Evolutionary conservation across 2,797 vertebrate species (phyloP), one percentile per base, ranked within the genome.

Genomic region (Loriculus beryllinus): DNA sequence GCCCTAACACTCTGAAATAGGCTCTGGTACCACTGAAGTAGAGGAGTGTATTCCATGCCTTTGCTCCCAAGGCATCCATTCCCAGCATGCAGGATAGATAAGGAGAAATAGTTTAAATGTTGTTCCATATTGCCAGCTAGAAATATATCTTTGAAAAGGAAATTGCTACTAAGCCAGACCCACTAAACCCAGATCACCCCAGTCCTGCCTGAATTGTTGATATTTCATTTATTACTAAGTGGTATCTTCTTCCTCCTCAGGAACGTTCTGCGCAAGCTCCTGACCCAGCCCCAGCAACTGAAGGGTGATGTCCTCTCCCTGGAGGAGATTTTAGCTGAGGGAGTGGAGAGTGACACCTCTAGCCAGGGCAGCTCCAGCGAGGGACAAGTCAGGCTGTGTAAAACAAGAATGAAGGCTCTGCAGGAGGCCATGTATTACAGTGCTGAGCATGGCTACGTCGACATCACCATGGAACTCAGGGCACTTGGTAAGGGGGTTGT

Each of bases 401-500:
- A 98, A 86, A 98, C 99, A 10, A 97, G 99, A 77, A 99, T 98
- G 95, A 99, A 99, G 97, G 99, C 99, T 23, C 97, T 99, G 95
- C 99, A 99, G 95, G 99, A 99, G 95, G 99, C 99, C 81, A 99
- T 98, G 97, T 99, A 99, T 96, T 99, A 99, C 98, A 99, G 99
- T 2, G 98, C 99, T 0, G 99, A 99, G 96, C 99, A 99, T 0
- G 98, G 99, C 88, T 99, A 99, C 19, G 98, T 99, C 85, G 99
- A 99, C 57, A 99, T 99, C 98, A 99, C 99, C 97, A 98, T 99
- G 99, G 99, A 99, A 98, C 98, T 99, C 47, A 96, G 98, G 93
- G 97, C 98, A 0, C 97, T 99, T 33, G 99, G 99, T 99, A 97
- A 98, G 97, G 22, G 12, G 33, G 20, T 51, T 19, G 5, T 14